Evolutionary conservation across 2,797 vertebrate species (phyloP).

Genomic region (Zalophus californianus): DNA sequence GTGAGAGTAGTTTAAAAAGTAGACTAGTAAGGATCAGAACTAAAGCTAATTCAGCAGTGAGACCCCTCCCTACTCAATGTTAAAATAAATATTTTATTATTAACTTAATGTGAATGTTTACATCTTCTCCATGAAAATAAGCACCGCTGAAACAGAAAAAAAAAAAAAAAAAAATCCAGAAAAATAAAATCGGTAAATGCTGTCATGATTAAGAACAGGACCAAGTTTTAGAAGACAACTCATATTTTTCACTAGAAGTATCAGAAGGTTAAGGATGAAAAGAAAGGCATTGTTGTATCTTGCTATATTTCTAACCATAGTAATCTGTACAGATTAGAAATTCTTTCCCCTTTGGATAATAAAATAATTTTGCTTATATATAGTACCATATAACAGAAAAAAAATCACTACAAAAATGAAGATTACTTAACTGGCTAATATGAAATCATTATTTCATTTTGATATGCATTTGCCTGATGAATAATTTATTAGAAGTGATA

Average conservation of each 20-base stretch:
- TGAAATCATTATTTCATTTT: slow-evolving; percentile 56
- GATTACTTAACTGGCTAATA: neutral
- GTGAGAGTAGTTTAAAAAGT: neutral
- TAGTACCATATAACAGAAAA: neutral
- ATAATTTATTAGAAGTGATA: slow-evolving; percentile 42
- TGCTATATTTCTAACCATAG: slow-evolving; percentile 13
- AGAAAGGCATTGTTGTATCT: neutral
- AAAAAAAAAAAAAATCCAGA: neutral
- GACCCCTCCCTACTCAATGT: neutral
- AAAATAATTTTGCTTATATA: neutral
- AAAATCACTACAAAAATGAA: slow-evolving; percentile 25
- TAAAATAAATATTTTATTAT: neutral
- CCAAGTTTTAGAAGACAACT: neutral
- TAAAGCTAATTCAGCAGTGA: neutral
- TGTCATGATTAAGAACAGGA: neutral
- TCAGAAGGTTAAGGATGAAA: slow-evolving; percentile 24
- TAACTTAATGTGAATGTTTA: neutral
- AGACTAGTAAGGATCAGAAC: neutral
- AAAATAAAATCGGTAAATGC: neutral
- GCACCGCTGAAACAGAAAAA: neutral
- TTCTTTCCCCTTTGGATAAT: neutral
- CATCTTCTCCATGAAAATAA: slow-evolving; percentile 1
- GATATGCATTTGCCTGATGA: neutral
- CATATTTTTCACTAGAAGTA: neutral
- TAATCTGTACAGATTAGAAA: slow-evolving; percentile 1